phyloP scores from a whole-genome alignment of 2,888 invertebrate species.

The Rotaria socialis region DNA sequence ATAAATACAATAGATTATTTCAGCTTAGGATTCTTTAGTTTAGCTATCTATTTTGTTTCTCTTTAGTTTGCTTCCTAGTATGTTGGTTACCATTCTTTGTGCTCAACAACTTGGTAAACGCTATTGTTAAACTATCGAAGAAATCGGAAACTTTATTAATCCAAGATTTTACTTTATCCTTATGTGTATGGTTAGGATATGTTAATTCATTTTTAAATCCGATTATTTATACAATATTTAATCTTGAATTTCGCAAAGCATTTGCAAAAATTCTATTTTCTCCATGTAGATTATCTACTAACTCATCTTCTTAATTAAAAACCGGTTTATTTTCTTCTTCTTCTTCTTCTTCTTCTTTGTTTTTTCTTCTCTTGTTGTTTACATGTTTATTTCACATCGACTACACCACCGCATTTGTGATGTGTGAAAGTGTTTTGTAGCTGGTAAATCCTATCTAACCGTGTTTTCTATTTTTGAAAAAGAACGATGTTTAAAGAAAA shows the following conservation, averaged over 20 bases:
- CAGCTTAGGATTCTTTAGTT: too few species aligned
- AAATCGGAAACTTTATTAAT: constrained; percentile 49
- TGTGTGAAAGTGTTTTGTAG: constrained; percentile 1
- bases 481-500: not conserved
- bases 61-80: constrained; percentile 41
- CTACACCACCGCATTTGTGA: not conserved
- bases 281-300: not conserved
- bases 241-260: constrained; percentile 84
- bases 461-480: not conserved
- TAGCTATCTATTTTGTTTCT: not conserved
- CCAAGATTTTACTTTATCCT: constrained; percentile 49
- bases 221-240: constrained; percentile 59
- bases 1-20: too few species aligned
- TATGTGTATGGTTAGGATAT: constrained; percentile 94
- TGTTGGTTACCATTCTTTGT: constrained; percentile 82
- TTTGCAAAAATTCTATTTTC: constrained; percentile 78
- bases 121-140: constrained; percentile 76
- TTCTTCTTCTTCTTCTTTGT: not conserved
- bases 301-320: not conserved
- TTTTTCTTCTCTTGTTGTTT: not conserved
- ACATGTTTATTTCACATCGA: constrained; percentile 3
- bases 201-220: constrained; percentile 83
- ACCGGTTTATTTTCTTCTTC: not conserved
- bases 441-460: not conserved
- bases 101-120: constrained; percentile 92